Evolutionary conservation across 2,888 invertebrate species (phyloP).

Genomic region (Sympetrum striolatum): DNA sequence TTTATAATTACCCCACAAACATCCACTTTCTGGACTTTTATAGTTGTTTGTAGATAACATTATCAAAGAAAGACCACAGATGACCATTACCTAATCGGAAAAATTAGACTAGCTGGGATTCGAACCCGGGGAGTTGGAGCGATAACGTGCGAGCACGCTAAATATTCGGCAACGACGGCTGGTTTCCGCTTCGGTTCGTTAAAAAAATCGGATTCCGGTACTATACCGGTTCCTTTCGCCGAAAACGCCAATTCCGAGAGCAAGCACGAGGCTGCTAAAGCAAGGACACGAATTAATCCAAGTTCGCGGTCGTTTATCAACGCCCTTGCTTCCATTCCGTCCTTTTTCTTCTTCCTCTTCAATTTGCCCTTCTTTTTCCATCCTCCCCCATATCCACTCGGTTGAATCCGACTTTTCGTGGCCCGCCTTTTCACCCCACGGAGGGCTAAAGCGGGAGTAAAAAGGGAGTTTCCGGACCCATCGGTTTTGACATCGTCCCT

Average conservation of each 20-base stretch:
- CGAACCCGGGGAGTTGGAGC: too few species aligned
- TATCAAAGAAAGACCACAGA: too few species aligned
- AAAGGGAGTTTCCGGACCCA: conserved; percentile 30
- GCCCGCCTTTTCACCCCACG: not conserved
- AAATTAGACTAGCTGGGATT: too few species aligned
- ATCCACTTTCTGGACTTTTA: too few species aligned
- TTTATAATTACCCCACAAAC: too few species aligned
- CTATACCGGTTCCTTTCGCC: not conserved
- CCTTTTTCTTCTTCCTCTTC: not conserved
- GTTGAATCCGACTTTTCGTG: not conserved
- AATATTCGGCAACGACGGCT: too few species aligned
- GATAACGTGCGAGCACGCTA: too few species aligned
- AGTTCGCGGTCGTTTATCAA: conserved; percentile 10
- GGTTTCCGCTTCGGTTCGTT: too few species aligned
- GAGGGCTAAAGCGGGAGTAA: not conserved
- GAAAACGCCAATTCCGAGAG: not conserved
- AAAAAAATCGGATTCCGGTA: not conserved
- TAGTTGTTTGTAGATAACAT: too few species aligned
- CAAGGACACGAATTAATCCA: conserved; percentile 1
- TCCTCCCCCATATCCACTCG: not conserved
- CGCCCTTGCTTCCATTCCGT: not conserved
- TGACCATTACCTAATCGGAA: too few species aligned
- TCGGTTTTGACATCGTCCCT: conserved; percentile 16
- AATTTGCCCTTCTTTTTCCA: not conserved
- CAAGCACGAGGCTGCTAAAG: not conserved